Evolutionary conservation across 2,113 vertebrate species (phyloP), one percentile per base, ranked within the genome.

Genomic region (Mus pahari): DNA sequence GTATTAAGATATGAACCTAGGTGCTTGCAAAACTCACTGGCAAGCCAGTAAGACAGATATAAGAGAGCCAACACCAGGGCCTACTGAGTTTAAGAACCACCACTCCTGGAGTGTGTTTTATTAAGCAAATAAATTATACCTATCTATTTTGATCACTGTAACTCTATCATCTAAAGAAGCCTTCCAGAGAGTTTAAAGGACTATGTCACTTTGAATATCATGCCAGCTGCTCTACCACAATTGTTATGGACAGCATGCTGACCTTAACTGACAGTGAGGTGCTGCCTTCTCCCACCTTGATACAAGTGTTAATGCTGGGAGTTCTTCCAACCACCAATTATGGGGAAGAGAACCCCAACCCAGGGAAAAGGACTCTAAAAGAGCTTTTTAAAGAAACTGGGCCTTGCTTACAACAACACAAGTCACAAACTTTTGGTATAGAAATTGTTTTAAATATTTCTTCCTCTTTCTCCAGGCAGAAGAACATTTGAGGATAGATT

Each of bases 221-320:
- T 62, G 5, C 20, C 71, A 74, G 17, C 14, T 73, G 24, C 20
- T 73, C 64, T 68, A 36, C 2, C 36, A 17, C 45, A 79, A 3
- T 68, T 50, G 48, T 16, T 48, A 20, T 20, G 55, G n/a, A 42
- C n/a, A 83, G 53, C 6, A 42, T 28, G n/a, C 22, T 62, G 58
- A 42, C 81, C 24, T 42, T 62, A 9, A 17, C 55, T 62, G 62
- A 81, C 1, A 22, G 14, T 17, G 17, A 74, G 55, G 58, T 17
- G 39, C 7, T 9, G 31, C 24, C 45, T 50, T 79, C 14, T 66
- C 19, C 45, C 48, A 1, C 58, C 64, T 42, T 71, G 84, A 39
- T 12, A 53, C 53, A 45, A 24, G n/a, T 94, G 14, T 91, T 93
- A 78, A 96, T 28, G 39, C 68, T 45, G 58, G 58, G 31, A 92